phyloP scores from a whole-genome alignment of 1,140 invertebrate genomes.

The Limonius californicus region DNA sequence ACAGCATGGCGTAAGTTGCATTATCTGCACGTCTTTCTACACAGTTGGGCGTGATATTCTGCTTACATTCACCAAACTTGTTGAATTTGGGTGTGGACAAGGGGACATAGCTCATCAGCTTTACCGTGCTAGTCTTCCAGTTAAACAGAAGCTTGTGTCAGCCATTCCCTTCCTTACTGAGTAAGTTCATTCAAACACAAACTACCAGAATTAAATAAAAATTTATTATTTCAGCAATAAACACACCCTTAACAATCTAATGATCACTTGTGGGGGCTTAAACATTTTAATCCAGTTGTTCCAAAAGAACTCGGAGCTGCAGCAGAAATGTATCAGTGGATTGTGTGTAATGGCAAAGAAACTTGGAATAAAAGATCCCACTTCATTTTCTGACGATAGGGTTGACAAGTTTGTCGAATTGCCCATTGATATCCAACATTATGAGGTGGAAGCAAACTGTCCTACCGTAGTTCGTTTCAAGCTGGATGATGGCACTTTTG shows the following conservation, averaged over 20 bases:
- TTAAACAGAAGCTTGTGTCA: conserved; percentile 50
- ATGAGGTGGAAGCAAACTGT: conserved; percentile 38
- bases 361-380: conserved; percentile 51
- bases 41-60: conserved; percentile 46
- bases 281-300: conserved; percentile 36
- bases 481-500: conserved; percentile 59
- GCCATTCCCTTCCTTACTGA: conserved; percentile 53
- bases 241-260: conserved; percentile 31
- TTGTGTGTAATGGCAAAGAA: conserved; percentile 49
- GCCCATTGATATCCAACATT: conserved; percentile 19
- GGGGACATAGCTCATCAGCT: conserved; percentile 54
- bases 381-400: not conserved
- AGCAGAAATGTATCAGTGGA: conserved; percentile 30
- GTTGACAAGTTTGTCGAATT: not conserved
- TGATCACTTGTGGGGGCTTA: conserved; percentile 40
- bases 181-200: conserved; percentile 39
- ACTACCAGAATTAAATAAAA: conserved; percentile 1
- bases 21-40: conserved; percentile 43
- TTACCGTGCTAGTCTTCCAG: conserved; percentile 47
- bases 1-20: conserved; percentile 19
- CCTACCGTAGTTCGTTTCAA: conserved; percentile 56
- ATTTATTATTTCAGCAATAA: conserved; percentile 34
- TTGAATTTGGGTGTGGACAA: conserved; percentile 52
- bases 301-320: conserved; percentile 22
- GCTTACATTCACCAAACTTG: conserved; percentile 47